These are phyloP conservation scores for Cyrtonyx montezumae DNA, from an alignment of 2,113 vertebrate genomes.

Conservation along the genomic window DNA sequence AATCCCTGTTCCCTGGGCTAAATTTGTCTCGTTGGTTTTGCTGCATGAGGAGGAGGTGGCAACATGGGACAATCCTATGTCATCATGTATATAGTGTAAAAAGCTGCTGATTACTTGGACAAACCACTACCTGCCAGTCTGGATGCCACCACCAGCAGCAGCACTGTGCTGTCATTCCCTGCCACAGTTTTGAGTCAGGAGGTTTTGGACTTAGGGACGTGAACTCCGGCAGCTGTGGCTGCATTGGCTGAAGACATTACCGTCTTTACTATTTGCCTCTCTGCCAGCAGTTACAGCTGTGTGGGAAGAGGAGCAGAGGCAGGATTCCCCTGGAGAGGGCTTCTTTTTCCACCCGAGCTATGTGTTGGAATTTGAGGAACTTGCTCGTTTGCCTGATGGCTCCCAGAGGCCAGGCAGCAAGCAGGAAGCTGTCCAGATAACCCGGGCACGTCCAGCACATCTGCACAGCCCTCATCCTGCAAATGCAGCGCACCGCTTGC, in stretches of 20 bases:
- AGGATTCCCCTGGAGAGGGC: not conserved
- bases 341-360: not conserved
- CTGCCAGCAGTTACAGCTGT: not conserved
- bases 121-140: not conserved
- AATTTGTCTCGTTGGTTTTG: not conserved
- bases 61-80: not conserved
- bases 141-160: not conserved
- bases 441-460: not conserved
- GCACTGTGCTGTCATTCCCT: not conserved
- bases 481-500: not conserved
- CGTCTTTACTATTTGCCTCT: not conserved
- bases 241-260: not conserved
- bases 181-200: not conserved
- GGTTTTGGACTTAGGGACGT: not conserved
- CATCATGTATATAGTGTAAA: rapidly evolving
- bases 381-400: not conserved
- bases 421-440: not conserved
- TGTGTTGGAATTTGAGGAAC: not conserved
- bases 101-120: not conserved
- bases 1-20: not conserved
- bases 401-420: not conserved
- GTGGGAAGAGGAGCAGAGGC: not conserved
- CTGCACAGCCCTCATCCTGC: not conserved
- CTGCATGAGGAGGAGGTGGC: not conserved
- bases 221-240: not conserved